phyloP scores from a whole-genome alignment of 1,140 invertebrate genomes.

The Copidosoma floridanum region DNA sequence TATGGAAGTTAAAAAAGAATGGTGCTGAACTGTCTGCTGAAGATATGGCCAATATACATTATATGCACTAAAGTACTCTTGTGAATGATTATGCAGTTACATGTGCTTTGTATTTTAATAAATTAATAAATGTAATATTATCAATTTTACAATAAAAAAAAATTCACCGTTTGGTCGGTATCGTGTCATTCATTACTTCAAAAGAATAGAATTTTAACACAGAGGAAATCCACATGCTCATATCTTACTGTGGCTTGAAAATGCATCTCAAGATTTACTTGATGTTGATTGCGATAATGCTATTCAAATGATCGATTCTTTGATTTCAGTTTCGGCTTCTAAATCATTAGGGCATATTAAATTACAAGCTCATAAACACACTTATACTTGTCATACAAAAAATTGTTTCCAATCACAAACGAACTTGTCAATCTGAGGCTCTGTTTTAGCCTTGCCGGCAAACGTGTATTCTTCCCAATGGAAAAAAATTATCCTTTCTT shows the following conservation, averaged over 20 bases:
- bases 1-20: conserved; percentile 45
- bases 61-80: conserved; percentile 36
- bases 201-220: conserved; percentile 46
- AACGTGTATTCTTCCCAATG: conserved; percentile 34
- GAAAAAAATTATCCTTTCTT: conserved; percentile 21
- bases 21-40: conserved; percentile 30
- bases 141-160: conserved; percentile 27
- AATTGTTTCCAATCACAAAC: conserved; percentile 9
- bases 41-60: conserved; percentile 34
- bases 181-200: conserved; percentile 36
- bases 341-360: conserved; percentile 35
- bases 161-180: conserved; percentile 35
- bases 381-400: conserved; percentile 37
- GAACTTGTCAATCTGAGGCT: conserved; percentile 40
- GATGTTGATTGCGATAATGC: conserved; percentile 4
- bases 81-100: conserved; percentile 52
- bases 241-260: conserved; percentile 39
- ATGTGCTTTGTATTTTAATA: conserved; percentile 50
- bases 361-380: conserved; percentile 30
- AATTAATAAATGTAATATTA: conserved; percentile 37
- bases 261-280: conserved; percentile 39
- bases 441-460: conserved; percentile 35
- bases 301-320: conserved; percentile 21
- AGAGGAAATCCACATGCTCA: conserved; percentile 45
- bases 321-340: conserved; percentile 28